Conservation (phyloP, 2,113 vertebrate species). For the Mesocricetus auratus region DNA sequence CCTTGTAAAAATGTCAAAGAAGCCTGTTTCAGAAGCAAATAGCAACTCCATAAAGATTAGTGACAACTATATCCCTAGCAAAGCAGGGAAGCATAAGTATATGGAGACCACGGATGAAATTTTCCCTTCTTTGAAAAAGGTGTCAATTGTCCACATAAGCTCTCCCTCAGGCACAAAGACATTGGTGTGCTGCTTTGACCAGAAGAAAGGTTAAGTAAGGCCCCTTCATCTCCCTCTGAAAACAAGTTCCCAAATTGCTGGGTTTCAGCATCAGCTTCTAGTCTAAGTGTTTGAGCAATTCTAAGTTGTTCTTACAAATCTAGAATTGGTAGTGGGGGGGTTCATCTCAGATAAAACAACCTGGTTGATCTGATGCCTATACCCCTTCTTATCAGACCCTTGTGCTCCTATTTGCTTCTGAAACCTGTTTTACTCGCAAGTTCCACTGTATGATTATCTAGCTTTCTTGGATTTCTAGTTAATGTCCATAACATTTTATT, state of each 20-base stretch:
- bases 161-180: not conserved
- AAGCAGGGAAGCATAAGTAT: not conserved
- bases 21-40: not conserved
- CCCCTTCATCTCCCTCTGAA: not conserved
- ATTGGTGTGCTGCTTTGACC: not conserved
- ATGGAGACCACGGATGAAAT: not conserved
- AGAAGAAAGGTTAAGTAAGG: not conserved
- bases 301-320: not conserved
- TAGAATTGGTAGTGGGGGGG: not conserved
- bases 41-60: not conserved
- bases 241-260: not conserved
- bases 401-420: not conserved
- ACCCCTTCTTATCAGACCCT: not conserved
- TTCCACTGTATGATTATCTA: not conserved
- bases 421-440: not conserved
- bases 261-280: not conserved
- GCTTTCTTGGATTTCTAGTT: not conserved
- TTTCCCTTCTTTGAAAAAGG: too few relatives aligned
- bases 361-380: too few relatives aligned
- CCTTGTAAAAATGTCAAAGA: not conserved
- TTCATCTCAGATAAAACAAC: not conserved
- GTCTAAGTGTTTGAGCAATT: not conserved
- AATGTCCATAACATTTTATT: not conserved
- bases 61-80: not conserved
- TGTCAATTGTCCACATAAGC: not conserved